These are phyloP conservation scores for Netelia melanura DNA, from an alignment of 2,888 invertebrate species.

Conservation along the genomic window DNA sequence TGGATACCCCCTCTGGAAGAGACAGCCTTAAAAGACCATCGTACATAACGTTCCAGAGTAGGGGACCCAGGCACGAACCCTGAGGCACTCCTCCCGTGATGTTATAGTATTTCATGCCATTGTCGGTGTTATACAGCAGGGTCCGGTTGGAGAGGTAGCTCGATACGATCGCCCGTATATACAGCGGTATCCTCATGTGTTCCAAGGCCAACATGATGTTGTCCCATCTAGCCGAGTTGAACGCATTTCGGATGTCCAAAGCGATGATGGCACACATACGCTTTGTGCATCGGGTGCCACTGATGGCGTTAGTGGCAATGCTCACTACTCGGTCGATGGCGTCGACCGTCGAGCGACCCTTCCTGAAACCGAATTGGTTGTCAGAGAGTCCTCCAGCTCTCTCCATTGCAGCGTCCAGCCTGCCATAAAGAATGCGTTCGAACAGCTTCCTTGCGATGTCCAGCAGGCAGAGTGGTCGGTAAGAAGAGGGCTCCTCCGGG, in stretches of 20 bases:
- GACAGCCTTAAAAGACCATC: conserved; percentile 34
- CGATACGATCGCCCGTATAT: not conserved
- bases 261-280: conserved; percentile 34
- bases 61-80: conserved; percentile 42
- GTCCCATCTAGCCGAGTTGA: conserved; percentile 31
- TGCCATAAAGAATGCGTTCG: no score
- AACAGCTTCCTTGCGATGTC: not conserved
- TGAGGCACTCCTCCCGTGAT: conserved; percentile 13
- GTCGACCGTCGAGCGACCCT: no score
- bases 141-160: conserved; percentile 8
- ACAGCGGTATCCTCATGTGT: not conserved
- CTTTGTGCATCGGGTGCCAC: no score
- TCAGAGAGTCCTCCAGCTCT: no score
- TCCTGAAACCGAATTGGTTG: no score
- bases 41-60: conserved; percentile 55
- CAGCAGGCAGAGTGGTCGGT: conserved; percentile 44
- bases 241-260: conserved; percentile 17
- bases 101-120: no score
- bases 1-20: not conserved
- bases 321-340: no score
- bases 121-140: no score
- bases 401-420: no score
- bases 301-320: no score
- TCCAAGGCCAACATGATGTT: conserved; percentile 10
- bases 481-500: conserved; percentile 30